Evolutionary conservation across 2,113 vertebrate species (phyloP).

Genomic region (Hiodon tergisus): DNA sequence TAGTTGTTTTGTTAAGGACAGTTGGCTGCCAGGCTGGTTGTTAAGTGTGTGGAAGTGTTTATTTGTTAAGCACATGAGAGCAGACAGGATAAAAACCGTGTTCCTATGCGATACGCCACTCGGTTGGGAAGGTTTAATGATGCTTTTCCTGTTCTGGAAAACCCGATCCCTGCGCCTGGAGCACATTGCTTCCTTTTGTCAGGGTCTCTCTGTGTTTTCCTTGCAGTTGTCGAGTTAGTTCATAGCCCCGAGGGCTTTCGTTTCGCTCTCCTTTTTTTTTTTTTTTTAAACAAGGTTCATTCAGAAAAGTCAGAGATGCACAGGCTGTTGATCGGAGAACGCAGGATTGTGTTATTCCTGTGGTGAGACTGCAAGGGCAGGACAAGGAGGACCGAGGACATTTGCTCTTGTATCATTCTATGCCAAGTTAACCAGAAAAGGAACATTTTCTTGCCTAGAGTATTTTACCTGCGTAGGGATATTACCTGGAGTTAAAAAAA

Average conservation of each 20-base stretch:
- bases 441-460: too few relatives aligned
- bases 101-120: constrained; percentile 19
- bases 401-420: too few relatives aligned
- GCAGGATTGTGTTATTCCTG: too few relatives aligned
- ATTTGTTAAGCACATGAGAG: constrained; percentile 33
- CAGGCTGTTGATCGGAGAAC: too few relatives aligned
- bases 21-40: constrained; percentile 17
- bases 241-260: constrained; percentile 34
- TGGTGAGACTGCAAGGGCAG: too few relatives aligned
- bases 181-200: constrained; percentile 36
- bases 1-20: constrained; percentile 9
- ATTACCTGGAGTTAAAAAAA: too few relatives aligned
- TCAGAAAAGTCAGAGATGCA: background rate
- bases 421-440: too few relatives aligned
- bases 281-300: constrained; percentile 3
- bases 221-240: constrained; percentile 15
- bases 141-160: constrained; percentile 52
- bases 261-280: constrained; percentile 20
- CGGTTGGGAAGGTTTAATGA: constrained; percentile 41
- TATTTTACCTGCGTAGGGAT: too few relatives aligned
- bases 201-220: constrained; percentile 23
- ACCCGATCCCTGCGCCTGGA: constrained; percentile 46
- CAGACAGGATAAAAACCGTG: constrained; percentile 12
- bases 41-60: constrained; percentile 38
- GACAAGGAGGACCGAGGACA: too few relatives aligned